Percentiles rank a stretch among this genome's conserved stretches.
phyloP scores from a whole-genome alignment of 1,140 invertebrate genomes.

The Paracyclopina nana region DNA sequence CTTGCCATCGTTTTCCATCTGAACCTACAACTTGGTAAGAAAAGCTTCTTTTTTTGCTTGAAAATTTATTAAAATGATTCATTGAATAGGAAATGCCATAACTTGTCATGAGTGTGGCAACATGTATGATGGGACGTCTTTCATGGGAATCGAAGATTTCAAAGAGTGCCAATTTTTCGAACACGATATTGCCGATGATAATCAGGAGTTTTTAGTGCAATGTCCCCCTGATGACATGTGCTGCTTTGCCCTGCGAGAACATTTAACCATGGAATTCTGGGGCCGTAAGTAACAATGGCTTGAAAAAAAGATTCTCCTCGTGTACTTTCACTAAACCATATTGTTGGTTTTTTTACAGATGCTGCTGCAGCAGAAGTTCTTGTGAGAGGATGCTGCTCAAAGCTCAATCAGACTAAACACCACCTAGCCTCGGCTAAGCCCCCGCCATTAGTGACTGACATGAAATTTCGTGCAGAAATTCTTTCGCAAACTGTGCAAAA shows the following conservation, averaged over 20 bases:
- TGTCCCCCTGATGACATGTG: slow-evolving; percentile 1
- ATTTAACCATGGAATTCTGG: neutral
- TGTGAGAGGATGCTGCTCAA: neutral
- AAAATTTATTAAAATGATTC: no score
- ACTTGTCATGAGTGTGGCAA: neutral
- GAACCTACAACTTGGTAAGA: no score
- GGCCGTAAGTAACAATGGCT: neutral
- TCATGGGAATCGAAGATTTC: neutral
- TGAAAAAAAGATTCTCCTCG: neutral
- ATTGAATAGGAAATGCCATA: no score
- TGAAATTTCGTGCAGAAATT: neutral
- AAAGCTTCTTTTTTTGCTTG: no score
- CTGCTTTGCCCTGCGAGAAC: neutral
- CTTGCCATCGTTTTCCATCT: no score
- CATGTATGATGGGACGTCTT: neutral
- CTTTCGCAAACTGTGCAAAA: slow-evolving; percentile 1
- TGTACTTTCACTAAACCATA: neutral
- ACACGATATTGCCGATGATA: neutral
- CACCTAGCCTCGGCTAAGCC: neutral
- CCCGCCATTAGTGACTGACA: neutral
- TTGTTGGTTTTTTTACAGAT: neutral
- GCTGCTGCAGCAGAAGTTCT: neutral
- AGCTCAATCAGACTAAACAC: neutral
- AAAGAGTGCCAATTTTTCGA: slow-evolving; percentile 3
- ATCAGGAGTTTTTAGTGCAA: neutral